phyloP scores from a whole-genome alignment of 2,888 invertebrate genomes.

The Erebia aethiops region DNA sequence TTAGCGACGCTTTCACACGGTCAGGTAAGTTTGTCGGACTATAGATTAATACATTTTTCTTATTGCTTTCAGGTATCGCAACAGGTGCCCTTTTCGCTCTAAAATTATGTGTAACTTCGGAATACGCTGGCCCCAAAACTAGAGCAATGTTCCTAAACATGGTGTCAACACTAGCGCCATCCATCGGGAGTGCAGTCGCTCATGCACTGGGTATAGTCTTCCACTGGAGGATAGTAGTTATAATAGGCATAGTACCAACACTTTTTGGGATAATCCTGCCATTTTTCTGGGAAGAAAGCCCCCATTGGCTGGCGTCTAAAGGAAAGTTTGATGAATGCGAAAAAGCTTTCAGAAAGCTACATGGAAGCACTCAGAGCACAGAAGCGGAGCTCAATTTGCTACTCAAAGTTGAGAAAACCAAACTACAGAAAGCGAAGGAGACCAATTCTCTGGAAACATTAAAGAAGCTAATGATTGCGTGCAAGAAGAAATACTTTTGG shows the following conservation, averaged over 20 bases:
- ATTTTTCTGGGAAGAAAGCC: slow-evolving; percentile 43
- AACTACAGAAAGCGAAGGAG: slow-evolving; percentile 18
- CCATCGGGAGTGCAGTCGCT: slow-evolving; percentile 38
- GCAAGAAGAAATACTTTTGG: slow-evolving; percentile 31
- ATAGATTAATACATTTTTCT: no score
- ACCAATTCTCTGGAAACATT: slow-evolving; percentile 4
- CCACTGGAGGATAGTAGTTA: slow-evolving; percentile 41
- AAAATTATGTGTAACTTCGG: slow-evolving; percentile 21
- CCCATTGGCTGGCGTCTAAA: slow-evolving; percentile 44
- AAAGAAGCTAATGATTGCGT: slow-evolving; percentile 30
- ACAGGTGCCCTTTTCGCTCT: not conserved
- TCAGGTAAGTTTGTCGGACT: no score
- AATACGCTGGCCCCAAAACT: slow-evolving; percentile 35
- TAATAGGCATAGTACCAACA: slow-evolving; percentile 40
- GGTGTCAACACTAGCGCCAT: slow-evolving; percentile 37
- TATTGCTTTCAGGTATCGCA: not conserved
- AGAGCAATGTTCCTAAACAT: slow-evolving; percentile 37
- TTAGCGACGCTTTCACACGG: no score
- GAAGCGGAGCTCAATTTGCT: slow-evolving; percentile 41
- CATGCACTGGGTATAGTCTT: slow-evolving; percentile 39
- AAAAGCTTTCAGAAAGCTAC: slow-evolving; percentile 30
- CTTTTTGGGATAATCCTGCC: slow-evolving; percentile 33
- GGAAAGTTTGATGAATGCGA: slow-evolving; percentile 41
- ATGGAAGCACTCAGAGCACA: slow-evolving; percentile 27
- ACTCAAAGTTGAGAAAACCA: slow-evolving; percentile 39